A percentile compares a stretch with the other conserved stretches of the same genome.
These are phyloP conservation scores for Anguilla megastoma DNA, from an alignment of 2,797 vertebrate genomes.

Conservation along the genomic window DNA sequence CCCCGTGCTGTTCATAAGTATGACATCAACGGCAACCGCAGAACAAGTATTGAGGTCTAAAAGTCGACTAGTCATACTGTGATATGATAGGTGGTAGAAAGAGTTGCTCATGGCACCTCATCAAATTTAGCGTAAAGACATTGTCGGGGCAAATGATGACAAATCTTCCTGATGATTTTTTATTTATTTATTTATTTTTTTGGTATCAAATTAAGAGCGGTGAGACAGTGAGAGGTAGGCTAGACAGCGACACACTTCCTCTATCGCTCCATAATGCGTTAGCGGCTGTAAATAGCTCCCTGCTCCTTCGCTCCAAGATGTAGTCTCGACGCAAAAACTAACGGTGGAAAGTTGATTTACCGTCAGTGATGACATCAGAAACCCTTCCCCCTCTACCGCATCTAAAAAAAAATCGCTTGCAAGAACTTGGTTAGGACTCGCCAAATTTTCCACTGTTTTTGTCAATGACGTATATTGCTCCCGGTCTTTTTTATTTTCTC, in stretches of 20 bases:
- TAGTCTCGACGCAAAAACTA: slow-evolving; percentile 33
- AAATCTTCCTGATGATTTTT: neutral
- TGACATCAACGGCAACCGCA: neutral
- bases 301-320: neutral
- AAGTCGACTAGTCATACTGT: neutral
- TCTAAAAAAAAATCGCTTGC: slow-evolving; percentile 28
- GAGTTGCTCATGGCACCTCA: neutral
- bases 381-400: slow-evolving; percentile 23
- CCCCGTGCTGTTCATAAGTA: neutral
- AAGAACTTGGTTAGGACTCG: slow-evolving; percentile 36
- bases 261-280: neutral
- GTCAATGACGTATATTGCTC: slow-evolving; percentile 46
- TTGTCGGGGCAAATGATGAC: neutral
- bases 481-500: slow-evolving; percentile 29
- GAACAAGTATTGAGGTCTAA: neutral
- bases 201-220: neutral
- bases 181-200: too few relatives aligned
- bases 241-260: neutral
- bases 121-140: neutral
- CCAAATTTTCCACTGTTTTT: slow-evolving; percentile 54
- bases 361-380: slow-evolving; percentile 48
- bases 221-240: neutral
- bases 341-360: slow-evolving; percentile 57
- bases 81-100: neutral
- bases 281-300: neutral